phyloP scores from a whole-genome alignment of 2,797 vertebrate genomes.

The Heliangelus exortis region DNA sequence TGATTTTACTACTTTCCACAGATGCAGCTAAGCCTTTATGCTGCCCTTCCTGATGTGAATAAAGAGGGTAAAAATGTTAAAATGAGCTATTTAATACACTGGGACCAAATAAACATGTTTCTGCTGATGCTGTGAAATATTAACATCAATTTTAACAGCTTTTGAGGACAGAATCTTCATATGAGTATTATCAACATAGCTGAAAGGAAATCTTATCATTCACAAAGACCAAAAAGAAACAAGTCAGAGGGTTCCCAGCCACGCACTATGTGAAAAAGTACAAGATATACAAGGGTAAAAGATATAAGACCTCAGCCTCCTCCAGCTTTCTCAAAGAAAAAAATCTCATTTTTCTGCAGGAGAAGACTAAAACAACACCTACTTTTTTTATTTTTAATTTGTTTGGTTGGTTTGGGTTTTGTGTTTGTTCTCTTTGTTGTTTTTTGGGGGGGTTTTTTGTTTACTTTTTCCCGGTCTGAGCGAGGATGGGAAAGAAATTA shows the following conservation, averaged over 20 bases:
- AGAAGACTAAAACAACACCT: not conserved
- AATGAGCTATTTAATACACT: not conserved
- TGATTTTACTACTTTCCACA: not conserved
- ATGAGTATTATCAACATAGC: not conserved
- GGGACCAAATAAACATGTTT: not conserved
- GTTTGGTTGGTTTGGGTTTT: too few species aligned
- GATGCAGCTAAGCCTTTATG: not conserved
- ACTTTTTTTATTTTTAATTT: not conserved
- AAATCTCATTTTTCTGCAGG: not conserved
- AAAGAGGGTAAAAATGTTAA: not conserved
- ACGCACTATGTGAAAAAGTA: not conserved
- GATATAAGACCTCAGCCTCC: not conserved
- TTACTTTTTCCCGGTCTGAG: not conserved
- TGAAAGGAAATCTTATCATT: constrained; percentile 32
- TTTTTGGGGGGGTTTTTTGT: fast-evolving
- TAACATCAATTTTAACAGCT: not conserved
- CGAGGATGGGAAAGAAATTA: not conserved
- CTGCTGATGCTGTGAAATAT: not conserved
- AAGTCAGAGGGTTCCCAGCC: constrained; percentile 6
- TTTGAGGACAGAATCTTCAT: not conserved
- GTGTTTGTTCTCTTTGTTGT: too few species aligned
- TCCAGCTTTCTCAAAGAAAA: not conserved
- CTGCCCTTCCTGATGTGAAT: not conserved
- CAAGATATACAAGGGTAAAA: not conserved
- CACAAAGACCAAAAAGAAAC: not conserved